These are phyloP conservation scores for Antechinus stuartii DNA, from an alignment of 2,113 vertebrate species.

Conservation along the genomic window DNA sequence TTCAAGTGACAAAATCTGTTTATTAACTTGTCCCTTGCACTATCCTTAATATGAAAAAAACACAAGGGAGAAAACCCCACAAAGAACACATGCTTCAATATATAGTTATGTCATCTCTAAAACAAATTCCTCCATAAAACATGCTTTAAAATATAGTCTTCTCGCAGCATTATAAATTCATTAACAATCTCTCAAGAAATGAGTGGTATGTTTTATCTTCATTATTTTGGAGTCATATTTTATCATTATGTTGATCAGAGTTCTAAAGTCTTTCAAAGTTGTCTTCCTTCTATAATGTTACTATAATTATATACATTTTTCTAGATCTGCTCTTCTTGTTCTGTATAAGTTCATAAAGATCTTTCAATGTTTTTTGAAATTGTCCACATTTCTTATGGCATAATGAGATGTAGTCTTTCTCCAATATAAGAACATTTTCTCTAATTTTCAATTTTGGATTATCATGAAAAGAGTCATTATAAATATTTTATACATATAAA, in stretches of 20 bases:
- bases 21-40: not conserved
- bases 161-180: not conserved
- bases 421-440: not conserved
- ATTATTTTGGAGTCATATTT: not conserved
- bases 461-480: not conserved
- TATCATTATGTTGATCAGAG: not conserved
- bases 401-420: not conserved
- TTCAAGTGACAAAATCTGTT: not conserved
- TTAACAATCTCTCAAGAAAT: not conserved
- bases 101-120: not conserved
- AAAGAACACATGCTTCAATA: not conserved
- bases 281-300: not conserved
- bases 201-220: not conserved
- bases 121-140: not conserved
- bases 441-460: not conserved
- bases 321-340: not conserved
- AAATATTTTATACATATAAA: not conserved
- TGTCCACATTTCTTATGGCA: not conserved
- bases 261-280: not conserved
- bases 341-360: not conserved
- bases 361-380: not conserved
- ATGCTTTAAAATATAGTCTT: not conserved
- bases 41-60: not conserved
- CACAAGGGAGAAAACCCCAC: not conserved
- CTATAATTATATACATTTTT: not conserved